phyloP scores from a whole-genome alignment of 1,140 invertebrate genomes.

The Dolichoris vasculosae region DNA sequence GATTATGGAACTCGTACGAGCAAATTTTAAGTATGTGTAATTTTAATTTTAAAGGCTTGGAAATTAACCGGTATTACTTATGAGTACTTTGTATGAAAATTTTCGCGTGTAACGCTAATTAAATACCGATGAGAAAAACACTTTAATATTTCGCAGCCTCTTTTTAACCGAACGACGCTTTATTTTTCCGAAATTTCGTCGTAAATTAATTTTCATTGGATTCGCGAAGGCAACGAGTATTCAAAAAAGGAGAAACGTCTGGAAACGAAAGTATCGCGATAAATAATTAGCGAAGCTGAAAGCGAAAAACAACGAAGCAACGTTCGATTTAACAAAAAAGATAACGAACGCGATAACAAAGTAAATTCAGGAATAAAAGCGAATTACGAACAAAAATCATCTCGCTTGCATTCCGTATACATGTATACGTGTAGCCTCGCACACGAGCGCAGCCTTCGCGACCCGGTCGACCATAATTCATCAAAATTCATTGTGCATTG shows the following conservation, averaged over 20 bases:
- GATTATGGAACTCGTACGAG: background rate
- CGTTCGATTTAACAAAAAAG: too few relatives aligned
- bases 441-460: background rate
- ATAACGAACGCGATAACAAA: background rate
- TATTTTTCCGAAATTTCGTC: too few relatives aligned
- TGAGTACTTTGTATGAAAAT: background rate
- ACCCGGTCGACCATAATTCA: constrained; percentile 51
- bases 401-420: background rate
- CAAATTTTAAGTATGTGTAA: background rate
- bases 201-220: too few relatives aligned
- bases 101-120: too few relatives aligned
- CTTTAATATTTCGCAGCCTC: too few relatives aligned
- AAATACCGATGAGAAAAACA: too few relatives aligned
- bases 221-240: too few relatives aligned
- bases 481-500: constrained; percentile 59
- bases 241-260: too few relatives aligned
- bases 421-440: background rate
- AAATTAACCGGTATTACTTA: background rate
- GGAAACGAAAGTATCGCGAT: too few relatives aligned
- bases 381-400: background rate
- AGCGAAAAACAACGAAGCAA: too few relatives aligned
- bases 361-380: background rate
- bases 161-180: too few relatives aligned
- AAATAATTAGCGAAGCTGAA: too few relatives aligned
- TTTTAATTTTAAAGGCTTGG: background rate